These are phyloP conservation scores for Stictonetta naevosa DNA, from an alignment of 2,113 vertebrate species.

Conservation along the genomic window DNA sequence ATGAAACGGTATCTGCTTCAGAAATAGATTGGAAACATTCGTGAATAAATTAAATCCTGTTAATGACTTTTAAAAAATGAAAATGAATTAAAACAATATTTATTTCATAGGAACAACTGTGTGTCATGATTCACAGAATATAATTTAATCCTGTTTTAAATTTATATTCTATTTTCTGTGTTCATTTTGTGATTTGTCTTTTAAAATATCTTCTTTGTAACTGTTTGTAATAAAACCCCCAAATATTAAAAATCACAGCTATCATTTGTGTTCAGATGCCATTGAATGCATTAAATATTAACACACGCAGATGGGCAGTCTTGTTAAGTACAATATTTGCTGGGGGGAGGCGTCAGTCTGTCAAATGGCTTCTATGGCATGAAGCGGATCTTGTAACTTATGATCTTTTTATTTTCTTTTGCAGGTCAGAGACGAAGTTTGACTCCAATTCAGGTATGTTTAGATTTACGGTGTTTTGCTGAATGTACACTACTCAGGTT, in stretches of 20 bases:
- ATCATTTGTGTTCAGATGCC: not conserved
- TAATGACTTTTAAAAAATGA: slow-evolving; percentile 55
- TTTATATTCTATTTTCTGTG: slow-evolving; percentile 2
- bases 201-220: not conserved
- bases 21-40: slow-evolving; percentile 63
- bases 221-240: not conserved
- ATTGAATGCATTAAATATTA: not conserved
- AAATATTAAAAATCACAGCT: not conserved
- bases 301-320: not conserved
- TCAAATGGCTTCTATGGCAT: slow-evolving; percentile 21
- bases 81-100: slow-evolving; percentile 55
- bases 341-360: not conserved
- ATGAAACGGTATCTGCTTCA: slow-evolving; percentile 61
- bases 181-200: not conserved
- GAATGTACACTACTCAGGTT: slow-evolving; percentile 70
- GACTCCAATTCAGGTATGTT: slow-evolving; percentile 96
- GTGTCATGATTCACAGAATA: not conserved
- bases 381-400: slow-evolving; percentile 62
- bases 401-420: slow-evolving; percentile 67
- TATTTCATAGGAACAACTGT: slow-evolving; percentile 13
- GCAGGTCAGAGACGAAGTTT: slow-evolving; percentile 93
- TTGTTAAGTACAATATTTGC: not conserved
- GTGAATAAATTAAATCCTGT: slow-evolving; percentile 50
- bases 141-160: slow-evolving; percentile 1
- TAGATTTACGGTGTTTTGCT: slow-evolving; percentile 75